phyloP scores from a whole-genome alignment of 37 sponge, comb jelly and placozoan species.

The Hexactinellida sp. region DNA sequence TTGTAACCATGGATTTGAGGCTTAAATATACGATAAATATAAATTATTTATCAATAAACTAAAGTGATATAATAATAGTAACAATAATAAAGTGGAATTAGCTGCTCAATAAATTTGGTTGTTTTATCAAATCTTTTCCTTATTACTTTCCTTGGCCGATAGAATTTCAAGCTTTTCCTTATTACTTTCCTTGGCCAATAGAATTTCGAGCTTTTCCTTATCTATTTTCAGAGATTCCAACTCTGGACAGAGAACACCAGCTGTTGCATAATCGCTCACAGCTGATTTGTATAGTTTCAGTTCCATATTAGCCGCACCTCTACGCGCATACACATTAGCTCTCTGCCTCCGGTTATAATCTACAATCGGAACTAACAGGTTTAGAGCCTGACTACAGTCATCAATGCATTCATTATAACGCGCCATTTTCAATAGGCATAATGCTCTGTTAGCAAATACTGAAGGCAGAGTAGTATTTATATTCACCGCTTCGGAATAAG shows the following conservation, averaged over 20 bases:
- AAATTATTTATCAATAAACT: too few relatives aligned
- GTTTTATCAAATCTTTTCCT: not conserved
- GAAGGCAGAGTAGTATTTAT: slow-evolving; percentile 56
- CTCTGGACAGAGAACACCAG: not conserved
- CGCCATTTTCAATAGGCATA: slow-evolving; percentile 44
- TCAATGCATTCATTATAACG: slow-evolving; percentile 41
- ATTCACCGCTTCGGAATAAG: slow-evolving; percentile 65
- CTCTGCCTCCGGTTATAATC: slow-evolving; percentile 48
- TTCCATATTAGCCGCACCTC: slow-evolving; percentile 76
- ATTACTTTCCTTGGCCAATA: not conserved
- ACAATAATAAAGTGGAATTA: too few relatives aligned
- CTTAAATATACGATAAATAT: not conserved
- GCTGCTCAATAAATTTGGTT: too few relatives aligned
- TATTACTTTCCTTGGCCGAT: not conserved
- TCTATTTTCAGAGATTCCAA: not conserved
- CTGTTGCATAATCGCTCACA: not conserved
- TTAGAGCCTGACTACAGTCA: slow-evolving; percentile 61
- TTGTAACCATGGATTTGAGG: not conserved
- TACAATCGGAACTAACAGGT: slow-evolving; percentile 68
- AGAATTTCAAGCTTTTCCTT: not conserved
- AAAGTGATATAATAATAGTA: too few relatives aligned
- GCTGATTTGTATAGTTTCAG: slow-evolving; percentile 9
- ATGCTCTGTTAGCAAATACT: slow-evolving; percentile 66
- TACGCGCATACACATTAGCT: slow-evolving; percentile 61
- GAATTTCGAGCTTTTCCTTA: not conserved